Evolutionary conservation across 2,888 invertebrate genomes (phyloP), one percentile per base, ranked within the genome.

Genomic region (Sinelater perroti): DNA sequence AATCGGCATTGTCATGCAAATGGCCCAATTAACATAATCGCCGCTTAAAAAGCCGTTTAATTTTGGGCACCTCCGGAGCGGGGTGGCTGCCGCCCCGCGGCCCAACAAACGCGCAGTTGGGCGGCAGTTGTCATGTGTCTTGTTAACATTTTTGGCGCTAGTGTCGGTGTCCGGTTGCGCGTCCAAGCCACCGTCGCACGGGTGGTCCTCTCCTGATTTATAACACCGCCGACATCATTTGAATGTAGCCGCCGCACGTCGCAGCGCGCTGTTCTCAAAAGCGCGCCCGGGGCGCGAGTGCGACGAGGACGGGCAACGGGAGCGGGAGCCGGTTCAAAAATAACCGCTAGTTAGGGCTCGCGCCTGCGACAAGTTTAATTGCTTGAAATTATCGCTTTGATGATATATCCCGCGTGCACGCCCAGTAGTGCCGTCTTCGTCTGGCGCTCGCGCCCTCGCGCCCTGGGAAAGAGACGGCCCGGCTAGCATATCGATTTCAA

Each of bases 141-240:
- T 78, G 78, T 78, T 78, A 78, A 78, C 78, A 78, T 78, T 78
- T 78, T 78, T 78, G 77, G 78, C 77, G 77, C 75, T 76, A 74
- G 75, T 75, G 74, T 73, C 74, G 75, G 75, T 76, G 77, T 76
- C 75, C 75, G 72, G 75, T 75, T 74, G 73, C 73, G 69, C 72
- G 72, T 67, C 71, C 67, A 65, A 70, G 68, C 71, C 70, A 68
- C 72, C 65, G 70, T 72, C 72, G 72, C 72, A 71, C 73, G 75
- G 75, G 75, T 75, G 76, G 75, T 75, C 73, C 67, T 68, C 70
- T 61, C 66, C 72, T 77, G 77, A 77, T 77, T 77, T 77, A 77
- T 76, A 68, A 70, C 71, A 70, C 74, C 74, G 74, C 75, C 74
- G 75, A 72, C 74, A 70, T 75, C 73, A 75, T 75, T 76, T 75